These are phyloP conservation scores for Callithrix jacchus DNA, from an alignment of 2,113 vertebrate species.

Conservation along the genomic window DNA sequence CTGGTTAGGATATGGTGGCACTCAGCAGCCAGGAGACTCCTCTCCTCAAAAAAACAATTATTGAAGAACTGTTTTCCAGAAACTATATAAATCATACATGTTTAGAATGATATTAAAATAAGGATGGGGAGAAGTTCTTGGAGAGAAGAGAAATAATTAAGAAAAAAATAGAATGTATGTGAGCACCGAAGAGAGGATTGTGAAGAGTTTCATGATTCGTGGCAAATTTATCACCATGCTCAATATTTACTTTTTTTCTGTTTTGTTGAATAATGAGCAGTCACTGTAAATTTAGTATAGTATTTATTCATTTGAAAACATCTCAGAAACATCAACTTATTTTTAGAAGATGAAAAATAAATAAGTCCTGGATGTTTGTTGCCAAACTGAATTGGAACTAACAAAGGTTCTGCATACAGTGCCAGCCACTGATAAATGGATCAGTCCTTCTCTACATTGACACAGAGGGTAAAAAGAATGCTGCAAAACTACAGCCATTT, in stretches of 20 bases:
- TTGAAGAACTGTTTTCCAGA: not conserved
- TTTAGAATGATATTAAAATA: not conserved
- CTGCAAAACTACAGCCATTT: not conserved
- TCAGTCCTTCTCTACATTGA: not conserved
- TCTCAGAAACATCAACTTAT: constrained; percentile 19
- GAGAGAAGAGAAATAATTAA: not conserved
- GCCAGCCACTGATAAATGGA: not conserved
- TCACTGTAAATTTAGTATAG: not conserved
- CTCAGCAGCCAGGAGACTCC: not conserved
- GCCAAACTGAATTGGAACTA: not conserved
- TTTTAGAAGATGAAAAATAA: constrained; percentile 41
- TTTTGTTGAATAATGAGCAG: not conserved
- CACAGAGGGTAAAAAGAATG: not conserved
- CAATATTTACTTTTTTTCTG: not conserved
- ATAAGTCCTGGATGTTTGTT: not conserved
- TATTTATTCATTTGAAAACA: constrained; percentile 30
- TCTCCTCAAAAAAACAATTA: not conserved
- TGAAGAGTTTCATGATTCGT: not conserved
- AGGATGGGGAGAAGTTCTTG: not conserved
- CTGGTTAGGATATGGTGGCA: not conserved
- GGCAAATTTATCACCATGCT: not conserved
- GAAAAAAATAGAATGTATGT: not conserved
- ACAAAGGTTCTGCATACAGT: not conserved
- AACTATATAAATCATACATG: not conserved
- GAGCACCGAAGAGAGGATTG: not conserved